A percentile compares a stretch with the other conserved stretches of the same genome.
Conservation (phyloP, 2,797 vertebrate species). For the Cephalopachus bancanus region DNA sequence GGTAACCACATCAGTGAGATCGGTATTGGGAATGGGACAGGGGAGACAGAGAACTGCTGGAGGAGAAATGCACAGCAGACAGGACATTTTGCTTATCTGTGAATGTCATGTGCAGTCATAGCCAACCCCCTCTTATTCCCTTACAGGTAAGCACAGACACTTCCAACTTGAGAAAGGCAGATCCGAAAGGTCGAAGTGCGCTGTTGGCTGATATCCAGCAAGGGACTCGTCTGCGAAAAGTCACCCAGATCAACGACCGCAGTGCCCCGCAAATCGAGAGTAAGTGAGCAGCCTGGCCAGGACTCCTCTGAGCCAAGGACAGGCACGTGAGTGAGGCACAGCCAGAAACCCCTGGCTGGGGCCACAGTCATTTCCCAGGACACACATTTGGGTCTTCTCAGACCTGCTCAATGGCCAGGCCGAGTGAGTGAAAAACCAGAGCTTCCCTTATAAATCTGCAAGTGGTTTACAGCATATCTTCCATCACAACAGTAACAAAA, state of each 20-base stretch:
- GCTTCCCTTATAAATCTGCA: neutral
- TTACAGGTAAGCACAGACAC: slow-evolving; percentile 87
- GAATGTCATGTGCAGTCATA: neutral
- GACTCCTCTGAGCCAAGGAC: neutral
- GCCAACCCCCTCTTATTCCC: neutral
- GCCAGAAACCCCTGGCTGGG: neutral
- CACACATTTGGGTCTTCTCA: neutral
- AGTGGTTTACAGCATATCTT: neutral
- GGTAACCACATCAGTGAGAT: neutral
- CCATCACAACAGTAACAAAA: neutral
- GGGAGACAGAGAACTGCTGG: neutral
- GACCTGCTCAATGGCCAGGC: neutral
- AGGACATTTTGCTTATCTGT: neutral
- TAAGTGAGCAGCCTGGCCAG: slow-evolving; percentile 86
- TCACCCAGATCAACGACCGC: slow-evolving; percentile 95
- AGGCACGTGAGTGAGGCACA: neutral
- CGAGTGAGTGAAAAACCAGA: neutral
- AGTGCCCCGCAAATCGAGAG: slow-evolving; percentile 94
- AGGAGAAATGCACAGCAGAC: neutral
- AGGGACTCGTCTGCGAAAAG: slow-evolving; percentile 94
- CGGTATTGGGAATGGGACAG: neutral
- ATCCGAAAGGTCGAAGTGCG: slow-evolving; percentile 91
- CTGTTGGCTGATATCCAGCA: slow-evolving; percentile 97
- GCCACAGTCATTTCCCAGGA: neutral
- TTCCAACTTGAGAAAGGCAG: slow-evolving; percentile 86